Evolutionary conservation across 2,113 vertebrate genomes (phyloP), one percentile per base, ranked within the genome.

Genomic region (Hymenochirus boettgeri): DNA sequence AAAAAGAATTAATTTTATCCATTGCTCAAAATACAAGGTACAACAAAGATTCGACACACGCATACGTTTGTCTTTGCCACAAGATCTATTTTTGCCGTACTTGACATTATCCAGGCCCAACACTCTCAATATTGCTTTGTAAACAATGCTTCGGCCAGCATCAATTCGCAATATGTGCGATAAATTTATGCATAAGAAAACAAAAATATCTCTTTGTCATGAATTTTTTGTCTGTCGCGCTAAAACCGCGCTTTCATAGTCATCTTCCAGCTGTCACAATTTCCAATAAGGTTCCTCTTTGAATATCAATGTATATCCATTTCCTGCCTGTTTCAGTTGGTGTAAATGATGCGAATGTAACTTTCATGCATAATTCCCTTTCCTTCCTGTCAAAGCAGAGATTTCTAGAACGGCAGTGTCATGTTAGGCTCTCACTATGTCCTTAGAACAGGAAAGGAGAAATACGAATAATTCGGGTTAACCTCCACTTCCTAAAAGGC

Each of bases 201-300:
- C 39, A 57, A 74, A 52, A 60, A 18, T 65, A 70, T 67, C 55
- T 19, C 58, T 47, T 71, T 76, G 19, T 71, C 82, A 85, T 73
- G 77, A 82, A 77, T 76, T 79, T n/a, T n/a, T 79, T 73, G 79
- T 82, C 76, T 76, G 71, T 69, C 2, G 27, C 61, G 67, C 60
- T 72, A 75, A n/a, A n/a, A n/a, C 80, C 72, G 76, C 71, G 73
- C 73, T 76, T 79, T 75, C 74, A 70, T 71, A 33, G 67, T 80
- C 77, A 82, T 86, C 87, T 82, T n/a, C 81, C 77, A 77, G 77
- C 77, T 79, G 77, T 72, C 71, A 70, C 74, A 50, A 45, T 62
- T 72, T 74, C 71, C 80, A 80, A 88, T 84, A 85, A 85, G 84
- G 76, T 81, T 76, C 72, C 79, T 57, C 21, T 5, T 69, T 76